These are phyloP conservation scores for Nibea coibor DNA, from an alignment of 2,113 vertebrate genomes.

Conservation along the genomic window DNA sequence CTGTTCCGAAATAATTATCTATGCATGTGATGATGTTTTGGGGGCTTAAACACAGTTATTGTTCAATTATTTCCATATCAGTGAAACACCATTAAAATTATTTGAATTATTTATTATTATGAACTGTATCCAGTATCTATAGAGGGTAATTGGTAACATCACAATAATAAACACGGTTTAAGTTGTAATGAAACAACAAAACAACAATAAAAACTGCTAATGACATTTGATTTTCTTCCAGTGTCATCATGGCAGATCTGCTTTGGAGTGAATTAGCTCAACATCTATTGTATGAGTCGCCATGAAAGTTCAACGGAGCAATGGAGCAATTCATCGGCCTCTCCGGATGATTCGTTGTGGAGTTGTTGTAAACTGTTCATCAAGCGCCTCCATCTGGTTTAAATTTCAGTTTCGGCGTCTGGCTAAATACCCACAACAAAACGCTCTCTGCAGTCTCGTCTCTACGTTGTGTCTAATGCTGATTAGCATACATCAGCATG, in stretches of 20 bases:
- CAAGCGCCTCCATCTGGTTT: neutral
- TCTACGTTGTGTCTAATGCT: neutral
- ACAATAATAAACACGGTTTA: neutral
- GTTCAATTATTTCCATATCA: neutral
- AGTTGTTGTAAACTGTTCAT: neutral
- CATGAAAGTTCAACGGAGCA: neutral
- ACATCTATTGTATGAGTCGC: neutral
- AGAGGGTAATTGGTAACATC: neutral
- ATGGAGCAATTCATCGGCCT: neutral
- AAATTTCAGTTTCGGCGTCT: neutral
- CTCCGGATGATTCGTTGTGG: neutral
- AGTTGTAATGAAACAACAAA: neutral
- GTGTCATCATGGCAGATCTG: neutral
- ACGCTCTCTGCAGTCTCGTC: neutral
- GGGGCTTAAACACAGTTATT: slow-evolving; percentile 11
- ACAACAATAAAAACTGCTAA: neutral
- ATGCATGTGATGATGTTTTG: slow-evolving; percentile 23
- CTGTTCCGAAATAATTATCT: slow-evolving; percentile 47
- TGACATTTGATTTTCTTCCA: too few species aligned
- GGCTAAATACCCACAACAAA: neutral
- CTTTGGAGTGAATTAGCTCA: neutral
- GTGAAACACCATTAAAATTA: neutral
- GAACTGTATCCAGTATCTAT: neutral
- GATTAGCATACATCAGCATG: neutral
- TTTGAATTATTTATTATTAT: neutral